Base-by-base conservation (phyloP, 92 coral and sea anemone species). In the Palythoa grandiflora region DNA sequence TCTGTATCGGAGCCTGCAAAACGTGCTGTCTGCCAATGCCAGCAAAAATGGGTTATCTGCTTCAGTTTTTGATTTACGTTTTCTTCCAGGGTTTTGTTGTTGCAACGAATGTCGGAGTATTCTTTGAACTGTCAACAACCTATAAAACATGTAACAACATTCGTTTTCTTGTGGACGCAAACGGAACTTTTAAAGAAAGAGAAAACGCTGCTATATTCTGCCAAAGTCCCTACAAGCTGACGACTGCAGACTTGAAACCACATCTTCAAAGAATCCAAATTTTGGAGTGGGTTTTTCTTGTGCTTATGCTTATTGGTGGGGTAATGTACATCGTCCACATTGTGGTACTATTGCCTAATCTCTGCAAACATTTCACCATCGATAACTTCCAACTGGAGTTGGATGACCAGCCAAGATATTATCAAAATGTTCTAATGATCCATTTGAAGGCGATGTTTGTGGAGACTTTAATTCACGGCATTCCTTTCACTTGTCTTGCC, bases 1-100 rank as follows among this genome's bases (percentile, higher is more conserved):
- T 44, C 48, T 44, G 48, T 44, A 44, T 44, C 48, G 48, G 48
- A 44, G 48, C 48, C 48, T 44, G 48, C 48, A 44, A 44, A 44
- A 44, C 48, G 48, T 44, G 48, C 48, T 44, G 48, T 44, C 48
- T 90, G 36, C 88, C 85, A 5, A 87, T 93, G 88, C 40, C 94
- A 14, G 65, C 86, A 20, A 95, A 89, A 88, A 85, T 87, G 28
- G 79, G 94, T 5, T 95, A 91, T 20, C 88, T 93, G 14, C 48
- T 89, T 12, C 98, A 95, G 75, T 95, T 95, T 73, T 78, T 92
- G 47, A 89, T 95, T 28, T 95, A 95, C 83, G 88, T 87, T 38
- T 83, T 93, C 40, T 85, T 95, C 8, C 98, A 95, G 81, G 98
- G 94, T 38, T 93, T 93, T 86, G 94, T 93, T 60, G 92, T 95